Evolutionary conservation across 2,113 vertebrate genomes (phyloP).

Genomic region (Poeciliopsis turrubarensis): DNA sequence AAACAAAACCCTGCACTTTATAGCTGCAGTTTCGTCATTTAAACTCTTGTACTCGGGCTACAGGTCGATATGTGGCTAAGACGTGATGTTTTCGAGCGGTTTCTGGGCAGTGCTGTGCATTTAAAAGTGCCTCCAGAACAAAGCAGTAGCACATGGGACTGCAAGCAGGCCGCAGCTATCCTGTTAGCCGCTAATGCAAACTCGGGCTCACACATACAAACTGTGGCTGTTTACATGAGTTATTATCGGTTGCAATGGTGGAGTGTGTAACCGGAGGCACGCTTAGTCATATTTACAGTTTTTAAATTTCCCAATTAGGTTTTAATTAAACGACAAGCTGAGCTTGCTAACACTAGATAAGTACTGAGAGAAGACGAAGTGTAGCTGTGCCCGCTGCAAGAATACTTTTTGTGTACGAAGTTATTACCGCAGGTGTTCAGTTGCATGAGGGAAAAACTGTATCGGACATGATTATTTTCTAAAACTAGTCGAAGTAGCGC

Average conservation of each 20-base stretch:
- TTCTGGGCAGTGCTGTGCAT: constrained; percentile 23
- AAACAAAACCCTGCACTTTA: constrained; percentile 12
- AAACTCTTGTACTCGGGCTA: not conserved
- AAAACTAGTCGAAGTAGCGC: not conserved
- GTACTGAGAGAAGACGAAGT: constrained; percentile 8
- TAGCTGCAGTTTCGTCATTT: not conserved
- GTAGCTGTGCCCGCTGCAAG: not conserved
- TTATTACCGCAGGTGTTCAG: not conserved
- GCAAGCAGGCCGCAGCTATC: constrained; percentile 79
- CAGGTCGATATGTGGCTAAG: not conserved
- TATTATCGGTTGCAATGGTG: not conserved
- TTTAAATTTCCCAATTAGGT: not conserved
- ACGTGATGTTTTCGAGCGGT: not conserved
- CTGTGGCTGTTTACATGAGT: not conserved
- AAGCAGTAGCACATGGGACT: constrained; percentile 88
- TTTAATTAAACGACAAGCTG: constrained; percentile 12
- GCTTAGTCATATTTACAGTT: not conserved
- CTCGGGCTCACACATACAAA: not conserved
- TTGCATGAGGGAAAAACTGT: not conserved
- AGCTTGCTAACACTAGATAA: constrained; percentile 25
- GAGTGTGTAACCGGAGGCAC: not conserved
- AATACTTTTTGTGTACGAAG: not conserved
- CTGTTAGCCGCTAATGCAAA: constrained; percentile 48
- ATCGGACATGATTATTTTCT: too few species aligned
- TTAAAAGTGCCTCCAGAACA: constrained; percentile 84